Evolutionary conservation across 2,797 vertebrate genomes (phyloP).

Genomic region (Eremophila alpestris): DNA sequence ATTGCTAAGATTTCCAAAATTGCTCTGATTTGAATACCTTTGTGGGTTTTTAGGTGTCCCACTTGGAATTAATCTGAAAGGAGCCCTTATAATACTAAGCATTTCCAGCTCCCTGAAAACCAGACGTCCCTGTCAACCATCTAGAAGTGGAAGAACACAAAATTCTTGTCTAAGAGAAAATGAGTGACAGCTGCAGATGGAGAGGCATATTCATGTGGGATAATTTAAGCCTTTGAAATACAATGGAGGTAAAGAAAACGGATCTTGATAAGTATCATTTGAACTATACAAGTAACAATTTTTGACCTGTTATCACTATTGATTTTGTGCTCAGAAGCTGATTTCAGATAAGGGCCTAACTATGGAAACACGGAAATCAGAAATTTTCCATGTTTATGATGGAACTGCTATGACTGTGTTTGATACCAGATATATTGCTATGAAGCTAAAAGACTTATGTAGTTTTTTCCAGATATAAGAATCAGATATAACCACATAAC

Average conservation of each 20-base stretch:
- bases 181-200: neutral
- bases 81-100: neutral
- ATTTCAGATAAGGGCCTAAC: neutral
- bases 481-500: neutral
- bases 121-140: neutral
- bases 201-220: neutral
- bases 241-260: neutral
- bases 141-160: neutral
- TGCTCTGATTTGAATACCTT: neutral
- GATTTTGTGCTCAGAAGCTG: neutral
- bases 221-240: neutral
- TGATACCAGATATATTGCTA: neutral
- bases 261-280: neutral
- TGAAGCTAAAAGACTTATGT: neutral
- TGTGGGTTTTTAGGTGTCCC: neutral
- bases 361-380: neutral
- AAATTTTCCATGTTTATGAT: neutral
- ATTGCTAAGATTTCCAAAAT: neutral
- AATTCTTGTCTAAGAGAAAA: neutral
- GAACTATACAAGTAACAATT: neutral
- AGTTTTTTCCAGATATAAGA: neutral
- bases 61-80: neutral
- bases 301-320: neutral
- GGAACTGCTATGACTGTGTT: neutral
- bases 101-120: neutral